phyloP scores from a whole-genome alignment of 2,113 vertebrate species.

The Sakesphorus luctuosus region DNA sequence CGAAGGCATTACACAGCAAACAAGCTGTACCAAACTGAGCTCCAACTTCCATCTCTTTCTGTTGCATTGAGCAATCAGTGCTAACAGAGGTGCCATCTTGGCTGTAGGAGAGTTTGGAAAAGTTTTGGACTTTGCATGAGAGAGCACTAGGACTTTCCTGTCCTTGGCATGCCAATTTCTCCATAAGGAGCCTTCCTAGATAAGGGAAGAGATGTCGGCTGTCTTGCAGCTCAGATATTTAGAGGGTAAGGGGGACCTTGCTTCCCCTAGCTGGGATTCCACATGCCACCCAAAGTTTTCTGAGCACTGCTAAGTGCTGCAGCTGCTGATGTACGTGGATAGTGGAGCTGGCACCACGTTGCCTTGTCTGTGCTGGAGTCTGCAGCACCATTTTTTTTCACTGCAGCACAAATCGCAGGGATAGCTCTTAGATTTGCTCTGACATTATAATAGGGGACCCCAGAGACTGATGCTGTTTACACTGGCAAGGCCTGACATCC shows the following conservation, averaged over 20 bases:
- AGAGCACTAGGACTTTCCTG: neutral
- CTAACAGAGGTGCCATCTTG: neutral
- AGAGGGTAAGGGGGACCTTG: accelerated
- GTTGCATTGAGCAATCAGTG: neutral
- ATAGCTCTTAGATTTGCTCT: conserved; percentile 23
- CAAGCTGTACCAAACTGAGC: neutral
- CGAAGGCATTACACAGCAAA: neutral
- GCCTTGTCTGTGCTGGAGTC: neutral
- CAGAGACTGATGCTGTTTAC: neutral
- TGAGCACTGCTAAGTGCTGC: accelerated
- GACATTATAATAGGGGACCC: neutral
- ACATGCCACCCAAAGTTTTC: neutral
- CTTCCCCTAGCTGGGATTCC: accelerated
- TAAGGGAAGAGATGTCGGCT: neutral
- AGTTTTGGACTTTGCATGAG: neutral
- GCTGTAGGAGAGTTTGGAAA: neutral
- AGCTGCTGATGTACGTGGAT: neutral
- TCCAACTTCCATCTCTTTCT: neutral
- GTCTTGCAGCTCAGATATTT: neutral
- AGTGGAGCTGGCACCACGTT: accelerated
- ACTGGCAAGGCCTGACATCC: conserved; percentile 33
- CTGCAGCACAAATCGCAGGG: neutral
- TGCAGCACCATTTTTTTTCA: neutral
- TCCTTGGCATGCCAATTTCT: neutral
- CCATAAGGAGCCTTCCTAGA: accelerated